Base-by-base conservation (phyloP, 1,140 invertebrate genomes). In the Orius insidiosus region DNA sequence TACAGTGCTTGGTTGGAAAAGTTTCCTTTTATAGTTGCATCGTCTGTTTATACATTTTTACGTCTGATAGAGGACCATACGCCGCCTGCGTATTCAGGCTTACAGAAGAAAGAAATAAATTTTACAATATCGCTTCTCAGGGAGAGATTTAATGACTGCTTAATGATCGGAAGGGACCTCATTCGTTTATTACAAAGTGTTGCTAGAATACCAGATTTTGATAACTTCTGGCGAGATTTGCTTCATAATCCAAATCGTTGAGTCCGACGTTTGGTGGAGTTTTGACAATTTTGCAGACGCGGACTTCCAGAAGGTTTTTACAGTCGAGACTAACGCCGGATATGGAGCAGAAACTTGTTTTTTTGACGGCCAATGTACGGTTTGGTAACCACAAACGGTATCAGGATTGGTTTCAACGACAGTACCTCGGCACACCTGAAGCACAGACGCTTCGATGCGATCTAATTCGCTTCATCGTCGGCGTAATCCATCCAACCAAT, bases 371-470 rank as follows among this genome's bases (percentile, higher is more conserved):
- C 45, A 80, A 87, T 60, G 90, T 95, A 8, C 73, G 86, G 57
- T 96, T 97, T 68, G 92, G 92, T n/a, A 81, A 89, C 59, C 92
- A 97, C 56, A 96, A 96, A 67, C 74, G 90, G 46, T 97, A 97
- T 61, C 93, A 97, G 64, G 93, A 97, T 61, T 98, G 93, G 93
- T 96, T 97, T 70, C 92, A 96, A 64, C 74, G 85, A 57, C 72
- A 96, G 73, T 98, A 97, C 67, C 73, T 98, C 52, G 80, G 86
- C n/a, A 97, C 92, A 7, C 85, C 88, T 9, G 93, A 97, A 68
- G 93, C 89, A 40, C 92, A 97, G 61, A 85, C 87, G 16, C 66
- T 97, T 41, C 70, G 86, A 39, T 93, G 89, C 66, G 94, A 98
- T 69, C 75, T 97, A 57, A 98, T 97, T 56, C 71, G 94, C 6